Evolutionary conservation across 1,140 invertebrate species (phyloP), one percentile per base, ranked within the genome.

Genomic region (Aphaenogaster floridana): DNA sequence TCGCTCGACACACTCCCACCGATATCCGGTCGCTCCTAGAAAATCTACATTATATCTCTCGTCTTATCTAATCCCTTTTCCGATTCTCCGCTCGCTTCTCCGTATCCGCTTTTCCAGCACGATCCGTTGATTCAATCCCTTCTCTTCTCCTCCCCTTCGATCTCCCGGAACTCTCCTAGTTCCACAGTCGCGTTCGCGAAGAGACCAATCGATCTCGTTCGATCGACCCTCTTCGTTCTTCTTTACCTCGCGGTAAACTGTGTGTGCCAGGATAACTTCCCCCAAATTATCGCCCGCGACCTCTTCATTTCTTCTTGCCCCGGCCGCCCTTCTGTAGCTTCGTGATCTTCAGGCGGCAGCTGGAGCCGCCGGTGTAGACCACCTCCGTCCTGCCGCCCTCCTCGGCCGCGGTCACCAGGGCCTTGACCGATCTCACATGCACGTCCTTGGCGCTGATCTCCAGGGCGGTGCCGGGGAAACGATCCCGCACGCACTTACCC

Each of bases 401-500:
- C 71, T 95, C 94, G 39, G 95, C 83, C 4, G 93, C 94, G 9
- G 94, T 90, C 4, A 95, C 94, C 69, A 96, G 85, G 5, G 94
- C 93, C 76, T 95, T 96, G 42, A 96, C 90, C 9, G 95, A 93
- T 48, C 92, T 93, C 42, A 94, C 94, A 52, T 94, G 90, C 7
- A 96, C 92, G 54, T 95, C 95, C 45, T 95, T 95, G 13, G 94
- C 94, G 88, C 95, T 95, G 57, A 96, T 92, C 79, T 96, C 95
- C 28, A 96, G 87, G 13, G 92, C 89, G 0, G 93, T 92, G 3
- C 95, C 93, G 0, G 94, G 92, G 61, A 94, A 95, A 39, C 95
- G 92, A 57, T 96, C 95, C 42, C 95, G 91, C 45, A 96, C 92
- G 77, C 94, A 95, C 80, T 95, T 96, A 0, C 95, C 96, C 11